Evolutionary conservation across 2,797 vertebrate genomes (phyloP).

Genomic region (Eulemur albifrons): DNA sequence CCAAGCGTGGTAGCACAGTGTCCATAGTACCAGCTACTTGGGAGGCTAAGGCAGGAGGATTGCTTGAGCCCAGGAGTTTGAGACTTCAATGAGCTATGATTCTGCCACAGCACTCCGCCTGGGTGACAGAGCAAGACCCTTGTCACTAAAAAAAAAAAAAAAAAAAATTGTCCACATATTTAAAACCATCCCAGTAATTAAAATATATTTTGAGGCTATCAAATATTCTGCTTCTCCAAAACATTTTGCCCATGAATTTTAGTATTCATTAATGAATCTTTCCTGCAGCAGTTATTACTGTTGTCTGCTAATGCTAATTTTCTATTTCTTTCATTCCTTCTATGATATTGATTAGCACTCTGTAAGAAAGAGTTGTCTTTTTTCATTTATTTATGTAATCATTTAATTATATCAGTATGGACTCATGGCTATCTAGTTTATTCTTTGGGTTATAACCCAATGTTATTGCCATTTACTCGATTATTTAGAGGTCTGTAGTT

Average conservation of each 20-base stretch:
- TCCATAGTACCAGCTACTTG: not conserved
- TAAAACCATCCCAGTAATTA: not conserved
- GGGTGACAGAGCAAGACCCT: not conserved
- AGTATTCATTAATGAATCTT: not conserved
- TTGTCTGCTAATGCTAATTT: not conserved
- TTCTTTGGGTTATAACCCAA: not conserved
- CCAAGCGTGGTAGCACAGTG: not conserved
- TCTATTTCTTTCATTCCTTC: not conserved
- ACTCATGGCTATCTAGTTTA: not conserved
- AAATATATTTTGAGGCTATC: not conserved
- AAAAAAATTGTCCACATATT: not conserved
- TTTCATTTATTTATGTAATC: not conserved
- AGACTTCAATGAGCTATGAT: not conserved
- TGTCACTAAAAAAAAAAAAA: not conserved
- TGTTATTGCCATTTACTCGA: not conserved
- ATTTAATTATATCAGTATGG: not conserved
- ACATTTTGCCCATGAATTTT: not conserved
- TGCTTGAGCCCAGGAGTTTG: not conserved
- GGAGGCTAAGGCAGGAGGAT: not conserved
- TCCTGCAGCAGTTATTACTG: not conserved
- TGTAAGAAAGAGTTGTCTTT: not conserved
- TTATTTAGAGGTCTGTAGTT: not conserved
- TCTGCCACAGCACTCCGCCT: not conserved
- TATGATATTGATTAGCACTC: not conserved
- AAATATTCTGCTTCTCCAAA: not conserved